Evolutionary conservation across 2,113 vertebrate species (phyloP), one percentile per base, ranked within the genome.

Genomic region (Hippocampus abdominalis): DNA sequence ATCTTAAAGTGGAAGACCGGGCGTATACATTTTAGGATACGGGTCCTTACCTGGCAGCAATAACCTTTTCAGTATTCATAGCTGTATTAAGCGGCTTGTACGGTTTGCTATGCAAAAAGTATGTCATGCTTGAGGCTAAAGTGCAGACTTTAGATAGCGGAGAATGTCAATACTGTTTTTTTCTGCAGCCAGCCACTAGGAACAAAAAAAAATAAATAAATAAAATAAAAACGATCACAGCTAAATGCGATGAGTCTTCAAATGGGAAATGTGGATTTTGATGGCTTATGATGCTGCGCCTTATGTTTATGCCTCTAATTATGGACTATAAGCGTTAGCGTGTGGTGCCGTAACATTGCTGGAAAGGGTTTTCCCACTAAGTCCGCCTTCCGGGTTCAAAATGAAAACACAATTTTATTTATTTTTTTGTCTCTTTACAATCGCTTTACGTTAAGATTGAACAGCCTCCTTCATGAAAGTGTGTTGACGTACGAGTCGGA

Each of bases 11-110:
- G 61, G 51, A 70, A 66, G 64, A 40, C 12, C 51, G 49, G 40
- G 25, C 60, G 51, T 80, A 56, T 59, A 51, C 8, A 57, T 75
- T 60, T 78, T 15, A 23, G 29, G 10, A n/a, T 66, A 25, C 70
- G 32, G 29, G 10, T 36, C 59, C 51, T 40, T 68, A 59, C 68
- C 1, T 25, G 56, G 12, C 18, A 61, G 62, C 56, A 60, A 66
- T 71, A 69, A 78, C 72, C 76, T 78, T 78, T 71, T 83, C 68
- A 76, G 42, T 66, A 74, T 77, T 73, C 79, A 79, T 68, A 62
- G 62, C 64, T 69, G 32, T 46, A 68, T 64, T 73, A 71, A 48
- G 1, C 57, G 20, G 27, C 68, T 70, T 39, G 53, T 66, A 36
- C 23, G 2, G 8, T 69, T 70, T 57, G 64, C 15, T 29, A 29